Evolutionary conservation across 2,797 vertebrate genomes (phyloP).

Genomic region (Sebastes itinus): DNA sequence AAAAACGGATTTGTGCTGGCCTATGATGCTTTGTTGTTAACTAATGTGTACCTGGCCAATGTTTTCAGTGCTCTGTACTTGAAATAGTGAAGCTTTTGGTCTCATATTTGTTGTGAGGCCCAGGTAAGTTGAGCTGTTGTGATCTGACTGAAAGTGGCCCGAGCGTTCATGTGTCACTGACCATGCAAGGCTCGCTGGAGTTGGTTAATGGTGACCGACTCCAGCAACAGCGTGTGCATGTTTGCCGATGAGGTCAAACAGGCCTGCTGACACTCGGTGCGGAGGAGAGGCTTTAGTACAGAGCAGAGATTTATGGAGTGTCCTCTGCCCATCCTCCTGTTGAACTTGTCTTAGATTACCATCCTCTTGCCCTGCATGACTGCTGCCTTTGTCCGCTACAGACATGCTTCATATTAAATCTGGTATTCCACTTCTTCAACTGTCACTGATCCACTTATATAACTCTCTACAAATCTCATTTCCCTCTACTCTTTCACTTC

Average conservation of each 20-base stretch:
- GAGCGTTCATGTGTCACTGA: slow-evolving; percentile 12
- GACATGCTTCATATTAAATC: slow-evolving; percentile 71
- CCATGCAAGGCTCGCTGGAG: neutral
- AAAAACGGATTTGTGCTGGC: neutral
- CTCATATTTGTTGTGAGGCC: neutral
- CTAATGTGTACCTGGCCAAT: neutral
- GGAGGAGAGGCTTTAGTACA: slow-evolving; percentile 28
- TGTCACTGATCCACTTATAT: slow-evolving; percentile 66
- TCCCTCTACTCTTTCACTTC: slow-evolving; percentile 1
- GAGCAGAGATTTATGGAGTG: slow-evolving; percentile 50
- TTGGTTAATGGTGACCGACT: slow-evolving; percentile 3
- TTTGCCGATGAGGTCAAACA: slow-evolving; percentile 41
- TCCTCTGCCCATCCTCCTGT: slow-evolving; percentile 50
- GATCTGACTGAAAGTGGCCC: neutral
- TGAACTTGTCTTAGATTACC: slow-evolving; percentile 65
- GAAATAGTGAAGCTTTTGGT: neutral
- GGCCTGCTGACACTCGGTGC: slow-evolving; percentile 10
- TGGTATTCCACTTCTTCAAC: slow-evolving; percentile 64
- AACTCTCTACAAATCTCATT: slow-evolving; percentile 49
- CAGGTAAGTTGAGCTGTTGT: slow-evolving; percentile 14
- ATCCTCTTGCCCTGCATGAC: slow-evolving; percentile 57
- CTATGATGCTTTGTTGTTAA: neutral
- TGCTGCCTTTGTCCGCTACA: slow-evolving; percentile 66
- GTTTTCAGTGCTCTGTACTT: neutral
- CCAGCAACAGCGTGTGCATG: slow-evolving; percentile 7